Conservation (phyloP, 2,113 vertebrate species). For the Ceuthmochares aereus region DNA sequence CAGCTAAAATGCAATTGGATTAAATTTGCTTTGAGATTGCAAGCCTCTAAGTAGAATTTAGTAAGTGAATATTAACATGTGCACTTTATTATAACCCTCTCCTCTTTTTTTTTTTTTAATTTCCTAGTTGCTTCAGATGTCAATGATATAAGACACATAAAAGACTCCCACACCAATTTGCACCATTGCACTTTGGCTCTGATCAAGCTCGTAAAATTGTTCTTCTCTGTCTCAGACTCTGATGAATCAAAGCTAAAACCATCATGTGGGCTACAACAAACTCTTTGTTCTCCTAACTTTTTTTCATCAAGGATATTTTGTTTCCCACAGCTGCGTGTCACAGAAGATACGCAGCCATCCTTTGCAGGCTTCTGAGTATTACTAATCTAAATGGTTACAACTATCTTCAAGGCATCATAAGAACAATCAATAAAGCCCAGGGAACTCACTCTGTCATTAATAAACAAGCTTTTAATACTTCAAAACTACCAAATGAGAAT, state of each 20-base stretch:
- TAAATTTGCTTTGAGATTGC: constrained; percentile 74
- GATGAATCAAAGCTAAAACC: constrained; percentile 62
- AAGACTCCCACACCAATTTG: constrained; percentile 56
- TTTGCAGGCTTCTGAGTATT: background rate
- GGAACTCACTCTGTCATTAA: constrained; percentile 50
- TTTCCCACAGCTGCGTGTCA: constrained; percentile 41
- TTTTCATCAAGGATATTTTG: constrained; percentile 60
- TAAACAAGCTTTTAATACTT: constrained; percentile 42
- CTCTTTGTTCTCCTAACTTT: constrained; percentile 61
- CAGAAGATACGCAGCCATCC: constrained; percentile 51
- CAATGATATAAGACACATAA: constrained; percentile 22
- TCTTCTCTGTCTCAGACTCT: constrained; percentile 32
- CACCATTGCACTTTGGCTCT: constrained; percentile 10
- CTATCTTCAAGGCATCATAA: constrained; percentile 39
- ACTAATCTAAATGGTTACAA: constrained; percentile 31
- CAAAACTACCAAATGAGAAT: background rate
- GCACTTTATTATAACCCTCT: constrained; percentile 62
- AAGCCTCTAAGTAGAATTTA: constrained; percentile 71
- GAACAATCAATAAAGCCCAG: constrained; percentile 13
- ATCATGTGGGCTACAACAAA: constrained; percentile 45
- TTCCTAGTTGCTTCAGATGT: constrained; percentile 47
- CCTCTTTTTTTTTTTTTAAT: constrained; percentile 2
- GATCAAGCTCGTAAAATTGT: constrained; percentile 23
- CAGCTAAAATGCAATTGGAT: constrained; percentile 76
- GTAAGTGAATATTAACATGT: constrained; percentile 70